Base-by-base conservation (phyloP, 2,888 invertebrate species). In the Thecocarcelia acutangulata region DNA sequence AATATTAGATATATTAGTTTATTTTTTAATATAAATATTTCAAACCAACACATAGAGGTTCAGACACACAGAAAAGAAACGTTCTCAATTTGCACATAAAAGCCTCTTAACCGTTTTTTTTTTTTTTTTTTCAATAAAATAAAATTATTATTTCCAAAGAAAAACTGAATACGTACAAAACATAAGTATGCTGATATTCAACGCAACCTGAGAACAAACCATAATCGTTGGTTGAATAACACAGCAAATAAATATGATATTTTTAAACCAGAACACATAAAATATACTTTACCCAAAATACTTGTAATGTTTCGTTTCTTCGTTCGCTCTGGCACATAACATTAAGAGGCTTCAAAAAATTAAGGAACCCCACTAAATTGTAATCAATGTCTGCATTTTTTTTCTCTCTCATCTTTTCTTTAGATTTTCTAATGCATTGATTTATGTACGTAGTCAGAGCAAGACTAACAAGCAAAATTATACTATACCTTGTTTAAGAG, bases 51-150 rank as follows among this genome's bases (percentile, higher is more conserved):
- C 42, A 61, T 3, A 33, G 6, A 1, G 9, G 8, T 9, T 3
- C 33, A 33, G 1, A 1, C 9, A 1, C 33, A 33, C 33, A 33
- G 1, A 33, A 21, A 44, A 24, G 24, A 15, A 46, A 17, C 48
- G 33, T 33, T 2, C 6, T 46, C 58, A 59, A 52, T 78, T 72
- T 66, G 44, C 70, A 78, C 50, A 72, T 58, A 78, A 78, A 58
- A 58, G 58, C 70, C 56, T 73, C 50, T 58, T 72, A 78, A 59
- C 50, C 28, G 59, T 17, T 58, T 72, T 37, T 48, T 58, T 70
- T 24, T 37, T 12, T 50, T 8, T 33, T 72, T 37, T 33, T 33
- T 33, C 1, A 33, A 8, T 1, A 33, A 33, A 33, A 33, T 6
- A 33, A 33, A 33, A 9, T n/a, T n/a, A n/a, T n/a, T n/a, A n/a